Evolutionary conservation across 2,113 vertebrate genomes (phyloP).

Genomic region (Hypomesus transpacificus): DNA sequence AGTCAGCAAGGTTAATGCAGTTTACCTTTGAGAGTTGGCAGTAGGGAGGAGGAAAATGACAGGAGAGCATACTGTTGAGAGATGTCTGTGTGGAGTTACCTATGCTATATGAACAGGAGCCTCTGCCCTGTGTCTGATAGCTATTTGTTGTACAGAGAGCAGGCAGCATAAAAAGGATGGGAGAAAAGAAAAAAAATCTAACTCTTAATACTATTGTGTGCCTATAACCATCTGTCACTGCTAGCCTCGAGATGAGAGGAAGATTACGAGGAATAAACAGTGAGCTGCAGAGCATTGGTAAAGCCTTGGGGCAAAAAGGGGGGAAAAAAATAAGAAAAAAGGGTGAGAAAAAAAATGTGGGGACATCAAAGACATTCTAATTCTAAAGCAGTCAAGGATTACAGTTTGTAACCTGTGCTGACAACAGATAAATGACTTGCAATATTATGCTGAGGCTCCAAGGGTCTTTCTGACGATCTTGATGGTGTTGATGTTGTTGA

Average conservation of each 20-base stretch:
- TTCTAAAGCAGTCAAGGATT: conserved; percentile 97
- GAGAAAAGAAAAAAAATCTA: conserved; percentile 75
- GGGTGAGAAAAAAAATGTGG: conserved; percentile 78
- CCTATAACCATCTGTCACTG: conserved; percentile 99
- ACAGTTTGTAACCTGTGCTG: conserved; percentile 96
- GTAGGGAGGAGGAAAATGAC: conserved; percentile 67
- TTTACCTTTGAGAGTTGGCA: conserved; percentile 92
- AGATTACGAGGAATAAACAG: conserved; percentile 99
- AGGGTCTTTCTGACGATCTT: conserved; percentile 80
- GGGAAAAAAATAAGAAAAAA: conserved; percentile 53
- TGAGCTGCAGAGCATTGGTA: conserved; percentile 89
- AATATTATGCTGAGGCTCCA: conserved; percentile 86
- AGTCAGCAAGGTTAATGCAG: conserved; percentile 90
- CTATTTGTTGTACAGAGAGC: conserved; percentile 92
- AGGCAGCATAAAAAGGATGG: conserved; percentile 62
- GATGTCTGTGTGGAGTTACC: conserved; percentile 88
- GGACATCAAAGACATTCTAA: conserved; percentile 96
- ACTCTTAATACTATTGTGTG: conserved; percentile 99
- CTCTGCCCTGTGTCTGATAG: conserved; percentile 85
- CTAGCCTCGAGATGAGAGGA: conserved; percentile 98
- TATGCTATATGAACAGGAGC: conserved; percentile 76
- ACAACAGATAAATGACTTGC: conserved; percentile 92
- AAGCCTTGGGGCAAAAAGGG: conserved; percentile 88
- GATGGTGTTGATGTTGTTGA: conserved; percentile 73
- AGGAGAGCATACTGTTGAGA: conserved; percentile 40